These are phyloP conservation scores for Misgurnus mizolepis DNA, from an alignment of 2,113 vertebrate species.

Conservation along the genomic window DNA sequence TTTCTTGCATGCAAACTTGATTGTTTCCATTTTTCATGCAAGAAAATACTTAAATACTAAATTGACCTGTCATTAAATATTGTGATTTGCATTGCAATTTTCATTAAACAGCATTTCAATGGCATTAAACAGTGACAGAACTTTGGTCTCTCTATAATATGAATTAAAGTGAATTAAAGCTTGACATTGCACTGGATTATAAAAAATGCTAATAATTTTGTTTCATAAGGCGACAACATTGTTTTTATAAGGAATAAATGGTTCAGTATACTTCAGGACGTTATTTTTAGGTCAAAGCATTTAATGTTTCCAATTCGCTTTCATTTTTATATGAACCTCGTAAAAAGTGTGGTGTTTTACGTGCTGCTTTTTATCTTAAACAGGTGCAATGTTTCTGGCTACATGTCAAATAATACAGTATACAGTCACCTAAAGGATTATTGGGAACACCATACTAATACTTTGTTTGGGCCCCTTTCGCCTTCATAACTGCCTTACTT, in stretches of 20 bases:
- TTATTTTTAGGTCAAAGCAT: too few species aligned
- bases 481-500: too few species aligned
- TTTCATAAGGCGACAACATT: constrained; percentile 31
- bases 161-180: constrained; percentile 42
- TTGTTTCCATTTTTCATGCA: constrained; percentile 34
- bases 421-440: too few species aligned
- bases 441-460: too few species aligned
- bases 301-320: too few species aligned
- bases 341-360: not conserved
- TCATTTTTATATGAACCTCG: not conserved
- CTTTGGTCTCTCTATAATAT: constrained; percentile 9
- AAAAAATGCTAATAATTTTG: constrained; percentile 59
- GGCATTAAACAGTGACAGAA: constrained; percentile 55
- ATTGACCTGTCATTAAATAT: not conserved
- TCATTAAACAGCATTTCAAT: constrained; percentile 50
- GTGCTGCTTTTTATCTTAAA: not conserved
- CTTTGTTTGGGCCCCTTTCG: too few species aligned
- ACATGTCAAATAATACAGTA: too few species aligned
- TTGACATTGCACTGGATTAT: constrained; percentile 23
- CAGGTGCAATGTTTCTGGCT: not conserved
- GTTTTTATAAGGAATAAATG: constrained; percentile 24
- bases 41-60: too few species aligned
- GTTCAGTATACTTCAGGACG: too few species aligned
- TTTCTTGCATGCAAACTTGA: constrained; percentile 29
- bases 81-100: constrained; percentile 26